phyloP scores from a whole-genome alignment of 2,888 invertebrate species.

The Hydroisotoma schaefferi region DNA sequence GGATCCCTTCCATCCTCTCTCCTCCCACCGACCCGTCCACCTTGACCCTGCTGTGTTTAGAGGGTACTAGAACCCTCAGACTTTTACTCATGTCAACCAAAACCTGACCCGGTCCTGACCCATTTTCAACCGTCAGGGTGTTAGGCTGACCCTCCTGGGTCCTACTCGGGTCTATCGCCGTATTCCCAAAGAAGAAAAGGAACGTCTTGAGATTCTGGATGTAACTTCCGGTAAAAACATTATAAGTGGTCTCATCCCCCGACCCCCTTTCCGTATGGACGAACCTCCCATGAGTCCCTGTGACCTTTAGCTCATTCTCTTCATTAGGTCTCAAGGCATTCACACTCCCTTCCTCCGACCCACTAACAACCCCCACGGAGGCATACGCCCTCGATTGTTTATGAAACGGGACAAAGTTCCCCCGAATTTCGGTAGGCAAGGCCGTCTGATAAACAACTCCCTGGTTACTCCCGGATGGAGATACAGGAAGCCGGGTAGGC shows the following conservation, averaged over 20 bases:
- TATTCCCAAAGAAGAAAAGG: constrained; percentile 51
- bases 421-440: constrained; percentile 36
- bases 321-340: constrained; percentile 38
- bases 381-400: constrained; percentile 33
- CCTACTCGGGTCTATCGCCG: constrained; percentile 42
- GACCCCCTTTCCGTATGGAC: constrained; percentile 42
- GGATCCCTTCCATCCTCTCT: constrained; percentile 48
- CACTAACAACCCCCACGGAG: constrained; percentile 37
- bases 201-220: constrained; percentile 50
- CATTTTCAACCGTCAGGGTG: constrained; percentile 47
- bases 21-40: constrained; percentile 48
- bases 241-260: constrained; percentile 49
- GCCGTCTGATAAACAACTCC: constrained; percentile 19
- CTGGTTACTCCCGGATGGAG: constrained; percentile 17
- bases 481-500: constrained; percentile 28
- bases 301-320: constrained; percentile 49
- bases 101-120: constrained; percentile 39
- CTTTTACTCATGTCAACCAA: constrained; percentile 49
- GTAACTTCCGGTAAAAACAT: constrained; percentile 51
- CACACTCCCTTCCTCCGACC: constrained; percentile 14
- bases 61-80: constrained; percentile 49
- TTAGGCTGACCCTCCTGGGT: constrained; percentile 17
- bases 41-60: constrained; percentile 41
- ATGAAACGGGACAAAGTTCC: constrained; percentile 32
- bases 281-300: constrained; percentile 50